Evolutionary conservation across 1,140 invertebrate species (phyloP).

Genomic region (Drosophila prosaltans): DNA sequence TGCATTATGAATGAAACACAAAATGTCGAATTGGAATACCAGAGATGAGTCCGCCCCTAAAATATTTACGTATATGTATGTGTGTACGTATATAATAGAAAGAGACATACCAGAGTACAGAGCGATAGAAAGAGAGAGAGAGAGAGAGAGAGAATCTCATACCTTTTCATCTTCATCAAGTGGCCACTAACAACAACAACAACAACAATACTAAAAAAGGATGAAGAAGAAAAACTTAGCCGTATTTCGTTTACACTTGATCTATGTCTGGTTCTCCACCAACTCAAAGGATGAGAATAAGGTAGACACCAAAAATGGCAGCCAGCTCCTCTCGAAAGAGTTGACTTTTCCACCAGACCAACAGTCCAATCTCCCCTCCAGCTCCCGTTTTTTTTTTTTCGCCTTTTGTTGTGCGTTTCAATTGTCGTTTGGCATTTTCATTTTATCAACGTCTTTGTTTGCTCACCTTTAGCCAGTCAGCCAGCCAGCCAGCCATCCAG

Average conservation of each 20-base stretch:
- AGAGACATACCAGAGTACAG: slow-evolving; percentile 18
- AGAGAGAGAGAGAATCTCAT: slow-evolving; percentile 7
- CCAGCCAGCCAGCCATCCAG: not conserved
- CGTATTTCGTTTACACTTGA: slow-evolving; percentile 76
- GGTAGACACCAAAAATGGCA: slow-evolving; percentile 72
- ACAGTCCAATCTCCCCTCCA: slow-evolving; percentile 13
- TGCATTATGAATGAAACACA: slow-evolving; percentile 77
- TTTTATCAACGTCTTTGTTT: slow-evolving; percentile 79
- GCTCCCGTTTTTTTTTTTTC: not conserved
- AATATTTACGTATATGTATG: slow-evolving; percentile 44
- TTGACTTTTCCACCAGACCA: slow-evolving; percentile 70
- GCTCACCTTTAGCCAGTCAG: slow-evolving; percentile 54
- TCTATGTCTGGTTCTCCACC: slow-evolving; percentile 38
- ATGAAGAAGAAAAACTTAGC: slow-evolving; percentile 53
- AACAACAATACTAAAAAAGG: slow-evolving; percentile 32
- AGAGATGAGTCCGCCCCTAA: slow-evolving; percentile 60
- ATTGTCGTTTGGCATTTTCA: slow-evolving; percentile 79
- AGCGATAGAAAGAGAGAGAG: slow-evolving; percentile 15
- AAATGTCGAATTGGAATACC: slow-evolving; percentile 82
- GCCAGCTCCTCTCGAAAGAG: slow-evolving; percentile 57
- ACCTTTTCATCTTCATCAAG: slow-evolving; percentile 20
- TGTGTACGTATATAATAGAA: not conserved
- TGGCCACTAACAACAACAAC: slow-evolving; percentile 30
- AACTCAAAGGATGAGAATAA: slow-evolving; percentile 23
- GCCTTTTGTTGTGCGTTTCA: slow-evolving; percentile 75